Base-by-base conservation (phyloP, 2,113 vertebrate species). In the Aptenodytes forsteri region DNA sequence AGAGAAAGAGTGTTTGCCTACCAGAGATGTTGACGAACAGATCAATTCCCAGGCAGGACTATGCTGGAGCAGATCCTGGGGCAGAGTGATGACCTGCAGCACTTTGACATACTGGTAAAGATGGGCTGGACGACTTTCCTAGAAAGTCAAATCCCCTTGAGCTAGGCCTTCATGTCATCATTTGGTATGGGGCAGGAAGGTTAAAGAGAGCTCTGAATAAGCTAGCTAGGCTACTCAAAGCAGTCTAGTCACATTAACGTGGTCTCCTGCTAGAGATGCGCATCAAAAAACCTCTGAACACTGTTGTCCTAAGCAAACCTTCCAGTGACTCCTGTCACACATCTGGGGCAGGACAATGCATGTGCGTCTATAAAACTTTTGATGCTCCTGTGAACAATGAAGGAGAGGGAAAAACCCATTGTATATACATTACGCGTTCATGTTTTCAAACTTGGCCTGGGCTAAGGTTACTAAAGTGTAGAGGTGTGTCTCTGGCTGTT, bases 71-170 rank as follows among this genome's bases (percentile, higher is more conserved):
- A 73, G 75, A 29, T 40, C 11, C 50, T 17, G 29, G 59, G 50
- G 46, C 70, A 49, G 36, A 34, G 22, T 22, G 52, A 64, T 1
- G 4, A 29, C 30, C 21, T 64, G n/a, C 12, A 82, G 71, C 19
- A 10, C 55, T 75, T 56, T 27, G 54, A 46, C 0, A 0, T 10
- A 2, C 20, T 30, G 40, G 40, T 64, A 14, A 61, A 55, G 29
- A 25, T 17, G 20, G 30, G 6, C 47, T 73, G 38, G 30, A 15
- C 2, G 6, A 34, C 36, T 42, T 86, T 61, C 29, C 56, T n/a
- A 23, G 30, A 30, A 78, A 73, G 40, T 54, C 44, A 62, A 13
- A 40, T 58, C 21, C 56, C 47, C 38, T 46, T 40, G n/a, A 55
- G 47, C 17, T 16, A 49, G 61, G 42, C 7, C 40, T 47, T 76